These are phyloP conservation scores for Stylophora pistillata DNA, from an alignment of 64 coral and sea anemone species.

Conservation along the genomic window DNA sequence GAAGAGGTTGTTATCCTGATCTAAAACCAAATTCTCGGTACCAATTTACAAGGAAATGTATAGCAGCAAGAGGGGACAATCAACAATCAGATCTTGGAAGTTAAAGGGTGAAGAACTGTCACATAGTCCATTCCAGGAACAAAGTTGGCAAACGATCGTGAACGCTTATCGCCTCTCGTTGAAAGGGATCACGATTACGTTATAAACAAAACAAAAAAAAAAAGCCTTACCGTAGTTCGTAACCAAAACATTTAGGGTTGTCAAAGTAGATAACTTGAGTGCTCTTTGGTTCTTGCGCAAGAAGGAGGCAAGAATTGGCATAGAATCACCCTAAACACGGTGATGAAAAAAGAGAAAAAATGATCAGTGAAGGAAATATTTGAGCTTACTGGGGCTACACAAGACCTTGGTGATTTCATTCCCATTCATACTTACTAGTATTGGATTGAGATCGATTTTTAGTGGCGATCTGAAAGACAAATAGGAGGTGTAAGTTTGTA, in stretches of 20 bases:
- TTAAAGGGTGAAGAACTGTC: no score
- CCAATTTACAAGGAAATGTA: no score
- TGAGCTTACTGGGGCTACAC: no score
- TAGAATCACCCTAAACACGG: constrained; percentile 76
- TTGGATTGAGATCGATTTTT: constrained; percentile 74
- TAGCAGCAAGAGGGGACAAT: no score
- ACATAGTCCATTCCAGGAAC: no score
- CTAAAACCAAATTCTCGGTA: no score
- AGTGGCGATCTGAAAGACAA: constrained; percentile 78
- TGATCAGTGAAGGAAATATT: neutral
- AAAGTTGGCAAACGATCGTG: neutral
- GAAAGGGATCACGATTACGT: neutral
- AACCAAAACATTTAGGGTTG: constrained; percentile 84
- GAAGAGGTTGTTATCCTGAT: no score
- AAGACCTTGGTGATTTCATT: neutral
- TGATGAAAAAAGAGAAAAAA: neutral
- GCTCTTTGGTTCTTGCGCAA: constrained; percentile 97
- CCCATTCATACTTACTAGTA: constrained; percentile 77
- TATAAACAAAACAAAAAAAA: neutral
- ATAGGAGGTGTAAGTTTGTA: neutral
- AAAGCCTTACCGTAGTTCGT: constrained; percentile 79
- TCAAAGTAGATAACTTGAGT: constrained; percentile 87
- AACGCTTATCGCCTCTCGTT: neutral
- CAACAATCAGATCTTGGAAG: no score
- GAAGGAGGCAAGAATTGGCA: constrained; percentile 96